Evolutionary conservation across 1,140 invertebrate genomes (phyloP).

Genomic region (Nebria ingens): DNA sequence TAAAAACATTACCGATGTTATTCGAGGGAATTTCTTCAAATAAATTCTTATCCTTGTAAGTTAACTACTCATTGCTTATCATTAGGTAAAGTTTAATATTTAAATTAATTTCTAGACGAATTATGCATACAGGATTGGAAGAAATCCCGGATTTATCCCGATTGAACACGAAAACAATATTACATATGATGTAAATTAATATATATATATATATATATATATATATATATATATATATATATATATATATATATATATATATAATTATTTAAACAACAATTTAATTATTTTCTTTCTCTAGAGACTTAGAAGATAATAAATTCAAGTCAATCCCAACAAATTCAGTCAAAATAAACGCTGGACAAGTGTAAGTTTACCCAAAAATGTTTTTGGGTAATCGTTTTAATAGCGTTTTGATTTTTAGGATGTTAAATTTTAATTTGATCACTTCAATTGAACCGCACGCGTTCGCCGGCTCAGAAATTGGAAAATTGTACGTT

Average conservation of each 20-base stretch:
- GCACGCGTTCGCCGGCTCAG: constrained; percentile 51
- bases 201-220: constrained; percentile 14
- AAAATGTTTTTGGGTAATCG: constrained; percentile 1
- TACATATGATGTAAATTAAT: constrained; percentile 46
- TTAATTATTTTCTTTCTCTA: constrained; percentile 24
- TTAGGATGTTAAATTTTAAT: constrained; percentile 51
- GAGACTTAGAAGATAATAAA: constrained; percentile 47
- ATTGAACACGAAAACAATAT: constrained; percentile 36
- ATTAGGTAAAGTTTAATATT: no score
- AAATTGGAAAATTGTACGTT: constrained; percentile 56
- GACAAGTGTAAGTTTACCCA: constrained; percentile 42
- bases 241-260: constrained; percentile 12
- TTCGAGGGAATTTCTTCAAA: constrained; percentile 34
- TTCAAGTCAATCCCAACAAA: constrained; percentile 38
- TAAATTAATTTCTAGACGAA: constrained; percentile 37
- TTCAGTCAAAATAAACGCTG: constrained; percentile 41
- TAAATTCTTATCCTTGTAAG: constrained; percentile 41
- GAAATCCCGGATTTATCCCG: constrained; percentile 39
- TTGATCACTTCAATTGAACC: constrained; percentile 46
- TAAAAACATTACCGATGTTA: constrained; percentile 34
- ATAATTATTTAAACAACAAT: constrained; percentile 8
- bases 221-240: constrained; percentile 11
- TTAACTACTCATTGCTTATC: no score
- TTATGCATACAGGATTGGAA: constrained; percentile 42
- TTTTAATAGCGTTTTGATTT: constrained; percentile 21